Percentiles rank a stretch among this genome's conserved stretches.
phyloP scores from a whole-genome alignment of 2,797 vertebrate genomes.

The Prionace glauca region DNA sequence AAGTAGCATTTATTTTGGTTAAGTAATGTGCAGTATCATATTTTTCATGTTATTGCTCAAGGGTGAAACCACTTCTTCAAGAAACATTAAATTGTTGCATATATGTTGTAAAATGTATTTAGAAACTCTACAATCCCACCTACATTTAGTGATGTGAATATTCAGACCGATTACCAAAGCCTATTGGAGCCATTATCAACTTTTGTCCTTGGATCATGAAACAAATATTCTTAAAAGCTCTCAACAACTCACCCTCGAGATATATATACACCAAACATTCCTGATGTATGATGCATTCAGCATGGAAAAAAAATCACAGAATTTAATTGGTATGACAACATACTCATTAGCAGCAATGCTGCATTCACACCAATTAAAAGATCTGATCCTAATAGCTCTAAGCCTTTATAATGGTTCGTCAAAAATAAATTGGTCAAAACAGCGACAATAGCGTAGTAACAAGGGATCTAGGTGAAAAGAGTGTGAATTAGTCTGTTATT shows the following conservation, averaged over 20 bases:
- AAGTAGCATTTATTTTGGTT: background rate
- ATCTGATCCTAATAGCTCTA: background rate
- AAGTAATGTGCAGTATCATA: background rate
- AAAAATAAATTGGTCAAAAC: background rate
- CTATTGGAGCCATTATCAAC: background rate
- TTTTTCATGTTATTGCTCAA: background rate
- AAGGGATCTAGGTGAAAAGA: background rate
- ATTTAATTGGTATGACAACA: background rate
- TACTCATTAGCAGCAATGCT: background rate
- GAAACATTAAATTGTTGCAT: background rate
- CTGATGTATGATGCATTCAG: background rate
- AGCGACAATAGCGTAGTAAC: background rate
- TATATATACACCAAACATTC: background rate
- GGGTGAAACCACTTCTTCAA: background rate
- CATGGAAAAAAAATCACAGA: background rate
- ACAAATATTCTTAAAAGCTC: background rate
- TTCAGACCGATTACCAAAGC: background rate
- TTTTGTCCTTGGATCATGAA: background rate
- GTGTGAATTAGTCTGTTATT: background rate
- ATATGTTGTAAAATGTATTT: background rate
- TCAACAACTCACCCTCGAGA: background rate
- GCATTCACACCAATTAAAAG: constrained; percentile 12
- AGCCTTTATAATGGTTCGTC: background rate
- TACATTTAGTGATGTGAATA: background rate
- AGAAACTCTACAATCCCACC: background rate